Conservation (phyloP, 2,888 invertebrate species). For the Drosophila mettleri region DNA sequence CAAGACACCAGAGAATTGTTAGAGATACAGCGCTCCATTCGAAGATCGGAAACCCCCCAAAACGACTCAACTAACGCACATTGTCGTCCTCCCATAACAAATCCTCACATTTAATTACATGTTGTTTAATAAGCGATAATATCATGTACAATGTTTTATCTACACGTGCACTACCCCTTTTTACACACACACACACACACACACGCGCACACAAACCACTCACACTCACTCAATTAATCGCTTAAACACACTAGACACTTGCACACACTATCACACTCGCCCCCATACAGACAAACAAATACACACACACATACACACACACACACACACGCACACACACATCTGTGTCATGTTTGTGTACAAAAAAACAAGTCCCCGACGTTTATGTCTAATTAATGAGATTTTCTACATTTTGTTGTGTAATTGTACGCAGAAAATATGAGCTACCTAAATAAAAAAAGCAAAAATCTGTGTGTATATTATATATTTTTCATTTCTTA, state of each 20-base stretch:
- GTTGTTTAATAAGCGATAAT: conserved; percentile 61
- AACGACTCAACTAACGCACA: conserved; percentile 14
- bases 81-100: conserved; percentile 10
- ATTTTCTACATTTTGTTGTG: conserved; percentile 46
- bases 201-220: conserved; percentile 17
- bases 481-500: conserved; percentile 23
- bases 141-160: conserved; percentile 75
- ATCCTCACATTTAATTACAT: conserved; percentile 40
- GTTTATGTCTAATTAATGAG: conserved; percentile 61
- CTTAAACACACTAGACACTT: conserved; percentile 21
- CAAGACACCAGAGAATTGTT: conserved; percentile 18
- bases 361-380: conserved; percentile 57
- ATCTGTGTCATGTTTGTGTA: conserved; percentile 46
- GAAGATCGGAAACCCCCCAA: conserved; percentile 25
- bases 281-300: conserved; percentile 24
- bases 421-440: conserved; percentile 40
- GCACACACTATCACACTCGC: conserved; percentile 24
- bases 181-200: background rate
- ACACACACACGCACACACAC: conserved; percentile 25
- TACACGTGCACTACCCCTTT: conserved; percentile 25
- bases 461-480: conserved; percentile 34
- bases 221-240: conserved; percentile 16
- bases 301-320: conserved; percentile 23
- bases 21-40: conserved; percentile 55
- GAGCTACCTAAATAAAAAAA: conserved; percentile 47